phyloP scores from a whole-genome alignment of 2,888 invertebrate species.

The Creontiades dilutus region DNA sequence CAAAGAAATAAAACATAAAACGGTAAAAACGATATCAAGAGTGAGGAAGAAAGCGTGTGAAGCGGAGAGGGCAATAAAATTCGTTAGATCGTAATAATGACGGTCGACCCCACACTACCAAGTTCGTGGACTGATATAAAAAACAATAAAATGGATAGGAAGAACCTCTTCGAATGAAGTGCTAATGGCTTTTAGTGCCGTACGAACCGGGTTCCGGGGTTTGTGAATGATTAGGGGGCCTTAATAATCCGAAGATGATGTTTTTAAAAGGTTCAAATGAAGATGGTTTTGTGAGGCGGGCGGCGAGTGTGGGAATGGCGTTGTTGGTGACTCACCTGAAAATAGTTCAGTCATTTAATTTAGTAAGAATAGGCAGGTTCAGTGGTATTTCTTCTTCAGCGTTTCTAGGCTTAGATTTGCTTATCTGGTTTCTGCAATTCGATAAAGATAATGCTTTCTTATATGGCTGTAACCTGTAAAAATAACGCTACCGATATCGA shows the following conservation, averaged over 20 bases:
- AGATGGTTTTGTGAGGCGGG: not conserved
- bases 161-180: not conserved
- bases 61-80: slow-evolving; percentile 16
- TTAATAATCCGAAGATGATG: not conserved
- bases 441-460: no score
- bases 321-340: not conserved
- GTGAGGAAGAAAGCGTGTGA: slow-evolving; percentile 18
- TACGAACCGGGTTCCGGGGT: not conserved
- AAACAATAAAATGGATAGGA: slow-evolving; percentile 2
- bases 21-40: not conserved
- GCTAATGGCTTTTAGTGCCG: slow-evolving; percentile 25
- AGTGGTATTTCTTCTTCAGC: no score
- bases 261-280: slow-evolving; percentile 12
- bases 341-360: no score
- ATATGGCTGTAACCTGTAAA: no score
- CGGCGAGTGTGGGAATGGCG: not conserved
- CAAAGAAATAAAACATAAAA: not conserved
- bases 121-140: slow-evolving; percentile 31
- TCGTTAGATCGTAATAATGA: slow-evolving; percentile 29
- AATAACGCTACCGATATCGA: no score
- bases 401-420: no score
- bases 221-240: not conserved
- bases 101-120: slow-evolving; percentile 16
- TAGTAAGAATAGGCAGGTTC: no score
- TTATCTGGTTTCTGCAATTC: no score